These are phyloP conservation scores for Axea sp. DNA, from an alignment of 2,888 invertebrate species.

Conservation along the genomic window DNA sequence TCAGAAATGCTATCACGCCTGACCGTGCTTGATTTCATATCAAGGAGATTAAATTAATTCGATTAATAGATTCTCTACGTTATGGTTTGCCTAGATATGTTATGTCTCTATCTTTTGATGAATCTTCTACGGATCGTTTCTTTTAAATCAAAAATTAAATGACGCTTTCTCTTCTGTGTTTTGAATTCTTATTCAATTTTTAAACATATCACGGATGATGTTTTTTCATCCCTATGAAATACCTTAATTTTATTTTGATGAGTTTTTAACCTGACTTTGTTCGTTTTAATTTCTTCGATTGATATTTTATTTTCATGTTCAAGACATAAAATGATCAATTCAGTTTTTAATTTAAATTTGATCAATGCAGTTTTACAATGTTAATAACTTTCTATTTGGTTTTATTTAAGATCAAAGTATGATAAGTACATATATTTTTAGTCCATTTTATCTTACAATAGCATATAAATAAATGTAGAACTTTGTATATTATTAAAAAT, in stretches of 20 bases:
- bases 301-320: too few species aligned
- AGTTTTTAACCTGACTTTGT: slow-evolving; percentile 8
- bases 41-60: slow-evolving; percentile 77
- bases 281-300: too few species aligned
- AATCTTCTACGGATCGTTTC: slow-evolving; percentile 50
- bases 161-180: slow-evolving; percentile 6
- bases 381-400: too few species aligned
- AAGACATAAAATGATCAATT: too few species aligned
- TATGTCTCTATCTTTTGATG: slow-evolving; percentile 51
- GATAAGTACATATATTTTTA: too few species aligned
- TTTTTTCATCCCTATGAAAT: too few species aligned
- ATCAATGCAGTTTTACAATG: too few species aligned
- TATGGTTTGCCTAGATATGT: slow-evolving; percentile 51
- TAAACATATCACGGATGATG: neutral
- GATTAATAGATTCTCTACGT: slow-evolving; percentile 74
- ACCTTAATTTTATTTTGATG: slow-evolving; percentile 17
- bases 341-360: too few species aligned
- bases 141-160: slow-evolving; percentile 45
- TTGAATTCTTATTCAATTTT: slow-evolving; percentile 20
- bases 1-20: slow-evolving; percentile 75
- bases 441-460: too few species aligned
- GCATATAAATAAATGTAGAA: too few species aligned
- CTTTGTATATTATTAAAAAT: too few species aligned
- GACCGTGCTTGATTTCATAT: slow-evolving; percentile 71
- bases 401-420: too few species aligned